Percentiles rank a stretch among this genome's conserved stretches.
phyloP scores from a whole-genome alignment of 1,140 invertebrate genomes.

The Chionoecetes opilio region DNA sequence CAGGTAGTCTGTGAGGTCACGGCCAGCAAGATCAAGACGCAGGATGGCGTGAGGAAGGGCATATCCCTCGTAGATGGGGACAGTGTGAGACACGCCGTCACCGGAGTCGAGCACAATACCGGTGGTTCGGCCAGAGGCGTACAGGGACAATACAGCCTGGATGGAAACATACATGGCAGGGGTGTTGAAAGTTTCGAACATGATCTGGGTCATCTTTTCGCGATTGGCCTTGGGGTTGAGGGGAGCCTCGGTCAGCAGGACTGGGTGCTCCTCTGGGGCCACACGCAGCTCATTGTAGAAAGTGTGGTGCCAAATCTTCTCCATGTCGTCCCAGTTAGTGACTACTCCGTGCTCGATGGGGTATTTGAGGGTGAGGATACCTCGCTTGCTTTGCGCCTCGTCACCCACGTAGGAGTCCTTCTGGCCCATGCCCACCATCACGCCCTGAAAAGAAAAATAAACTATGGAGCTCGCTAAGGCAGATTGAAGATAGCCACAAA shows the following conservation, averaged over 20 bases:
- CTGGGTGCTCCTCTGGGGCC: conserved; percentile 96
- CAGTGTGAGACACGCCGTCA: conserved; percentile 82
- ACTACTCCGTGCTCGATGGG: conserved; percentile 98
- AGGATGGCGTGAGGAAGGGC: conserved; percentile 94
- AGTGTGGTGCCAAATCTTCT: conserved; percentile 98
- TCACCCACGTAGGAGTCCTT: conserved; percentile 95
- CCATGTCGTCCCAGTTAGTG: conserved; percentile 99
- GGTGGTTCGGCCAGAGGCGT: conserved; percentile 96
- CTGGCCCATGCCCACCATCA: conserved; percentile 98
- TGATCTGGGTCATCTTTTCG: conserved; percentile 95
- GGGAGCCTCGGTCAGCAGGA: conserved; percentile 94
- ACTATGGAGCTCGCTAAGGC: background rate
- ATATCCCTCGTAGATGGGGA: conserved; percentile 96
- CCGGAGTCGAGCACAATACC: conserved; percentile 87
- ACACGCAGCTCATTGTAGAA: conserved; percentile 98
- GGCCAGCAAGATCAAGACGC: conserved; percentile 93
- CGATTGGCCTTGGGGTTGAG: conserved; percentile 95
- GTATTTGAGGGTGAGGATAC: conserved; percentile 96
- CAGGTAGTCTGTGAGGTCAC: conserved; percentile 94
- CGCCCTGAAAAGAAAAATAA: conserved; percentile 82
- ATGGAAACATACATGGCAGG: conserved; percentile 97
- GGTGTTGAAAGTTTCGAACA: conserved; percentile 97
- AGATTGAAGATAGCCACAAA: background rate
- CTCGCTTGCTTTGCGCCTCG: conserved; percentile 96
- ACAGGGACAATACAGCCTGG: conserved; percentile 95